phyloP scores from a whole-genome alignment of 2,797 vertebrate species.

The Syngnathus acus region DNA sequence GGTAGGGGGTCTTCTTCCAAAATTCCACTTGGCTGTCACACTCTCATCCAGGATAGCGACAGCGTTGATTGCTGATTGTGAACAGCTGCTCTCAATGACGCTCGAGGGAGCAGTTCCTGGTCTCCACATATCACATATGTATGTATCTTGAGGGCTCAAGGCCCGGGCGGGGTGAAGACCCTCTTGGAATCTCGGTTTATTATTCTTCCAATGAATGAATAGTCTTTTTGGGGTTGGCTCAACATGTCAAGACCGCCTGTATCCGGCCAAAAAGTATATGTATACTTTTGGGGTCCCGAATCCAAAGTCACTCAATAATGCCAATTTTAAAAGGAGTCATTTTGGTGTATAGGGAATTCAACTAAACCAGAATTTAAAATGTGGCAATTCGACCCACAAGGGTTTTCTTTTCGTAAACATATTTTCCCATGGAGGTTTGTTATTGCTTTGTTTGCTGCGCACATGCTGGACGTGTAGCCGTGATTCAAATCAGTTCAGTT shows the following conservation, averaged over 20 bases:
- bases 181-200: neutral
- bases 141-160: neutral
- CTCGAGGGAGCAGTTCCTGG: conserved; percentile 16
- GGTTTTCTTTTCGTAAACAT: neutral
- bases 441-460: neutral
- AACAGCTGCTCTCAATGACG: conserved; percentile 58
- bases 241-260: neutral
- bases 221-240: neutral
- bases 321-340: too few relatives aligned
- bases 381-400: too few relatives aligned
- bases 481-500: neutral
- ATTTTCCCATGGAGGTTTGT: neutral
- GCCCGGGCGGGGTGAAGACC: neutral
- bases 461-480: neutral
- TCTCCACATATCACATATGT: neutral
- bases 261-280: neutral
- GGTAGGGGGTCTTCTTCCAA: conserved; percentile 16
- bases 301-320: neutral
- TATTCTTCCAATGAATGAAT: neutral
- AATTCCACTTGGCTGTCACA: conserved; percentile 21
- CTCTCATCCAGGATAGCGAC: conserved; percentile 43
- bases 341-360: too few relatives aligned
- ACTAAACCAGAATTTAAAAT: too few relatives aligned
- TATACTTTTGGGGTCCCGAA: neutral
- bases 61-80: conserved; percentile 56